Percentiles rank a stretch among this genome's conserved stretches.
These are phyloP conservation scores for Nasonia vitripennis DNA, from an alignment of 1,140 invertebrate species.

Conservation along the genomic window DNA sequence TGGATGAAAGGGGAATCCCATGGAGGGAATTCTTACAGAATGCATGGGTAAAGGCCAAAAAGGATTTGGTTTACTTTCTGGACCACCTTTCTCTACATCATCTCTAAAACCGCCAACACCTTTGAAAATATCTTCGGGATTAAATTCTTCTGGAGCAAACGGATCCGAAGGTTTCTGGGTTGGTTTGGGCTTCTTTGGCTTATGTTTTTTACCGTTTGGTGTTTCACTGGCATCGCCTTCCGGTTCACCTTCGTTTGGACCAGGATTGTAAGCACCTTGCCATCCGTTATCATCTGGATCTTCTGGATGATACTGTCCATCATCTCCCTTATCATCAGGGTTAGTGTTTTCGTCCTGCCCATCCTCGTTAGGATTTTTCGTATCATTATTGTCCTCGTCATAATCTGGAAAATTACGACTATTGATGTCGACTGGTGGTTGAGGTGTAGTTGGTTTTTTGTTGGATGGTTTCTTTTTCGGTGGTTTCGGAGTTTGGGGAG, in stretches of 20 bases:
- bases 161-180: background rate
- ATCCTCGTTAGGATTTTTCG: background rate
- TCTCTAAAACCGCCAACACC: background rate
- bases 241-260: slow-evolving; percentile 12
- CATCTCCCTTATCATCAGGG: slow-evolving; percentile 2
- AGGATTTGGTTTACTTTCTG: background rate
- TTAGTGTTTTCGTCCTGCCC: background rate
- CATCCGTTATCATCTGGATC: slow-evolving; percentile 50
- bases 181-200: background rate
- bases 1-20: slow-evolving; percentile 24
- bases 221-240: background rate
- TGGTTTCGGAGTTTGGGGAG: slow-evolving; percentile 3
- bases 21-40: background rate
- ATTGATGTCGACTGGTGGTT: background rate
- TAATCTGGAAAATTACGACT: slow-evolving; percentile 18
- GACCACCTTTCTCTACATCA: background rate
- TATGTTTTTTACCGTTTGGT: background rate
- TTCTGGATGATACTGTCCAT: slow-evolving; percentile 27
- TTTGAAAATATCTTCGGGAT: slow-evolving; percentile 13
- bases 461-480: slow-evolving; percentile 3
- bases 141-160: background rate
- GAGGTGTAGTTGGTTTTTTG: slow-evolving; percentile 18
- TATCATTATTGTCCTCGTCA: background rate
- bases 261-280: slow-evolving; percentile 40
- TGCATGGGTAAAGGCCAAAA: background rate